phyloP scores from a whole-genome alignment of 2,113 vertebrate species.

The Grallaria varia region DNA sequence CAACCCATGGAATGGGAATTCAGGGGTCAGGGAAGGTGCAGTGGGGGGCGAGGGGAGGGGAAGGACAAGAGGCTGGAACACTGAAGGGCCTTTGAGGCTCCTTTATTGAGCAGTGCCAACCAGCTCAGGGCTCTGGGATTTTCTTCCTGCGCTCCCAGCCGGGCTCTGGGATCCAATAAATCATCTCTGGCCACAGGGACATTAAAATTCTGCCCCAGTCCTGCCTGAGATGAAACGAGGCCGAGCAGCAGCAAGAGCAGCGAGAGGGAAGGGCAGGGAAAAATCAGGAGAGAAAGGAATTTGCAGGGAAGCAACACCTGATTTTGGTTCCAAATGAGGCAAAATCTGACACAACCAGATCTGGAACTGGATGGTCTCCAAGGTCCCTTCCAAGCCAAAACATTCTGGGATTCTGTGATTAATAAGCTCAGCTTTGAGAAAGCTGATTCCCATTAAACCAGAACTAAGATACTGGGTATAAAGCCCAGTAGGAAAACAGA shows the following conservation, averaged over 20 bases:
- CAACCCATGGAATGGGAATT: neutral
- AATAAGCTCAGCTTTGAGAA: neutral
- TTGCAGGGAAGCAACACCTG: neutral
- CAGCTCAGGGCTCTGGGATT: conserved; percentile 55
- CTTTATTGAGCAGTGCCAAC: conserved; percentile 58
- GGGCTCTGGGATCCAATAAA: conserved; percentile 66
- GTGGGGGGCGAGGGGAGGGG: neutral
- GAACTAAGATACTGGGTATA: neutral
- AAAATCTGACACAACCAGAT: neutral
- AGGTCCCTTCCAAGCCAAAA: neutral
- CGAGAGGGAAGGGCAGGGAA: neutral
- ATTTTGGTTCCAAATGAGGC: neutral
- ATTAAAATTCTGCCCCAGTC: conserved; percentile 70
- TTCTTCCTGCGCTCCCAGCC: conserved; percentile 58
- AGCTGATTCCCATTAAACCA: neutral
- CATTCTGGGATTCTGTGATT: neutral
- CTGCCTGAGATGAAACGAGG: conserved; percentile 51
- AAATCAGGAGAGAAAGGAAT: neutral
- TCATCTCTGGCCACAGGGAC: conserved; percentile 59
- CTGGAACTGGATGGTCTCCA: neutral
- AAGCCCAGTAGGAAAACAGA: neutral
- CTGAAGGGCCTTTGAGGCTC: conserved; percentile 57
- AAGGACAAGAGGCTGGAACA: neutral
- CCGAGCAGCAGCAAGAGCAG: conserved; percentile 47
- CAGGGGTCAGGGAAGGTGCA: neutral